Conservation (phyloP, 2,797 vertebrate species). For the Euthynnus affinis region DNA sequence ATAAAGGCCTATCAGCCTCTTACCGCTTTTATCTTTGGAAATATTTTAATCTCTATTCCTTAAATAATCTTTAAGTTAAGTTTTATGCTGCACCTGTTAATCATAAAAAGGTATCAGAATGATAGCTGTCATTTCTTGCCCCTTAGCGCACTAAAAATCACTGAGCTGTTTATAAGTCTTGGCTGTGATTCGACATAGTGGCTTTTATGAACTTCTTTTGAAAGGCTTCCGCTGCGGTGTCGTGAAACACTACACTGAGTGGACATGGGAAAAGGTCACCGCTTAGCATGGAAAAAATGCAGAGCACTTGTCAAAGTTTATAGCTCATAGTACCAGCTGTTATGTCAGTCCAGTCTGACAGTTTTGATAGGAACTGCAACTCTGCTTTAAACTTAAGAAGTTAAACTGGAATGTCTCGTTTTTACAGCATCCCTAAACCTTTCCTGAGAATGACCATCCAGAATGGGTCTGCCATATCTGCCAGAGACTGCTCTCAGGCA, state of each 20-base stretch:
- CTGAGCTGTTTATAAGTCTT: slow-evolving; percentile 3
- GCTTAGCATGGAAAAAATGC: slow-evolving; percentile 60
- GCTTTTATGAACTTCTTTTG: slow-evolving; percentile 37
- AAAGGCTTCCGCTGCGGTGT: slow-evolving; percentile 41
- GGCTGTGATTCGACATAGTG: not conserved
- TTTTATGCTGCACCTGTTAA: not conserved
- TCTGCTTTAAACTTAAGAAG: not conserved
- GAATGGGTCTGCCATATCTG: slow-evolving; percentile 67
- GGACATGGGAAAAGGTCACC: slow-evolving; percentile 27
- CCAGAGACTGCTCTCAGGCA: slow-evolving; percentile 75
- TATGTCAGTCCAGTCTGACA: not conserved
- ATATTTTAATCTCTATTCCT: not conserved
- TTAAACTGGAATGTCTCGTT: not conserved
- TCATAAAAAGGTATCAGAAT: not conserved
- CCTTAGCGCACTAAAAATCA: not conserved
- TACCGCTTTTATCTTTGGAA: too few relatives aligned
- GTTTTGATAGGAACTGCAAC: not conserved
- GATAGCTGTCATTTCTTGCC: not conserved
- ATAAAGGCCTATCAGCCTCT: not conserved
- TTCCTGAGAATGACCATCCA: slow-evolving; percentile 89
- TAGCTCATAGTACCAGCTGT: slow-evolving; percentile 46
- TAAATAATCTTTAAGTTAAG: not conserved
- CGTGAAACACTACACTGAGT: slow-evolving; percentile 51
- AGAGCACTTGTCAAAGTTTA: slow-evolving; percentile 44
- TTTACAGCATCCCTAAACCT: slow-evolving; percentile 58